Percentiles rank a stretch among this genome's conserved stretches.
Conservation (phyloP, 2,113 vertebrate genomes). For the Lampris incognitus region DNA sequence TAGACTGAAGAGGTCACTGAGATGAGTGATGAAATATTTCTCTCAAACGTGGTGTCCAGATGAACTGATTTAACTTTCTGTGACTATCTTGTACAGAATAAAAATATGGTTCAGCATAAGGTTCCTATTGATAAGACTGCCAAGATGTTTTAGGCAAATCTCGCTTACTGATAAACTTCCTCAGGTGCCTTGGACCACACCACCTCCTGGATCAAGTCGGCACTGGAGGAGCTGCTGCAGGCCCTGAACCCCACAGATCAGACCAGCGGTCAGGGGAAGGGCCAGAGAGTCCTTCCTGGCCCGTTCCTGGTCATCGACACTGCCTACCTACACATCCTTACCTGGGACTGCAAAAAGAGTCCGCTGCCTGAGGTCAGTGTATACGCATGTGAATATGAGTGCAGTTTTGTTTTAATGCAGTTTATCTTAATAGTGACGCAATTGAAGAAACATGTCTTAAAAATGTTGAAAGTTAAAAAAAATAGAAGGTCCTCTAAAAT, state of each 20-base stretch:
- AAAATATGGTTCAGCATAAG: too few species aligned
- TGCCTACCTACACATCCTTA: conserved; percentile 88
- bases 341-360: conserved; percentile 84
- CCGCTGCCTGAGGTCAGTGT: conserved; percentile 88
- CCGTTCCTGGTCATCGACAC: conserved; percentile 88
- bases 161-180: not conserved
- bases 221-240: conserved; percentile 85
- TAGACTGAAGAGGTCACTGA: too few species aligned
- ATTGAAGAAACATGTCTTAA: too few species aligned
- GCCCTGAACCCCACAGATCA: conserved; percentile 65
- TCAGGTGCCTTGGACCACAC: conserved; percentile 90
- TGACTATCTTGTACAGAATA: too few species aligned
- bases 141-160: too few species aligned
- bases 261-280: conserved; percentile 68
- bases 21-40: too few species aligned
- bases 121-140: too few species aligned
- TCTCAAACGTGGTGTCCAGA: too few species aligned
- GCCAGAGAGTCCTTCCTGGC: conserved; percentile 78
- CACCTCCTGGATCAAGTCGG: conserved; percentile 90
- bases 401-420: not conserved
- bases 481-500: too few species aligned
- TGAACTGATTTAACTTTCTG: too few species aligned
- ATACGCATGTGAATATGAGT: not conserved
- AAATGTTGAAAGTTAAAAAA: not conserved
- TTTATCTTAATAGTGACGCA: not conserved